Conservation (phyloP, 2,888 invertebrate species). For the Sarcophaga caerulescens region DNA sequence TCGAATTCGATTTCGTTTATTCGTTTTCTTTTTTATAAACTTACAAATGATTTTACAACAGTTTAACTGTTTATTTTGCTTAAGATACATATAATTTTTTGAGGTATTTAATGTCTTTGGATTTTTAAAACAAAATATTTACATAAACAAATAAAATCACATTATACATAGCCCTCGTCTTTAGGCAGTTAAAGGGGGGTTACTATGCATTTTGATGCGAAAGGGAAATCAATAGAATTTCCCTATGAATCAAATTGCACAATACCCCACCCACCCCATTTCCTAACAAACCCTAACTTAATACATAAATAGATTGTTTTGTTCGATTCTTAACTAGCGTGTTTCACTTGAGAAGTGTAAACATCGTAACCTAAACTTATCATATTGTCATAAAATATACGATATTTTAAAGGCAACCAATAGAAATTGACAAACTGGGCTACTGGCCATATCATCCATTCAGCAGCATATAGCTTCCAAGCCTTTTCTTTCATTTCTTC, state of each 20-base stretch:
- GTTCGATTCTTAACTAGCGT: slow-evolving; percentile 76
- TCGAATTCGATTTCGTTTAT: not conserved
- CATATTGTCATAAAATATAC: slow-evolving; percentile 93
- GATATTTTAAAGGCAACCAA: slow-evolving; percentile 89
- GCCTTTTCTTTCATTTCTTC: slow-evolving; percentile 88
- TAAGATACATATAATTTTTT: slow-evolving; percentile 4
- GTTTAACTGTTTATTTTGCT: slow-evolving; percentile 11
- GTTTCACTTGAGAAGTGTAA: slow-evolving; percentile 91
- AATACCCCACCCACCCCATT: not conserved
- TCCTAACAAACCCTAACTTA: not conserved
- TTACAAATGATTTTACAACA: slow-evolving; percentile 7
- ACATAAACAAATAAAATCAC: not conserved
- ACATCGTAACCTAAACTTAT: slow-evolving; percentile 93
- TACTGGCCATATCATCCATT: slow-evolving; percentile 96
- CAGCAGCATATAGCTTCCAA: slow-evolving; percentile 89
- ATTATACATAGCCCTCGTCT: too few species aligned
- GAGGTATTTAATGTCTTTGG: slow-evolving; percentile 15
- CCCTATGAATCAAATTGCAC: too few species aligned
- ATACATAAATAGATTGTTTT: not conserved
- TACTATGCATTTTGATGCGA: too few species aligned
- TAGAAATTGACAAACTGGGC: slow-evolving; percentile 97
- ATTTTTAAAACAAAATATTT: not conserved
- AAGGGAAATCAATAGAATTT: too few species aligned
- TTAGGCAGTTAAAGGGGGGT: too few species aligned
- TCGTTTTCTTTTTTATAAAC: slow-evolving; percentile 20